A percentile compares a stretch with the other conserved stretches of the same genome.
These are phyloP conservation scores for Leucoraja erinaceus DNA, from an alignment of 2,113 vertebrate species.

Conservation along the genomic window DNA sequence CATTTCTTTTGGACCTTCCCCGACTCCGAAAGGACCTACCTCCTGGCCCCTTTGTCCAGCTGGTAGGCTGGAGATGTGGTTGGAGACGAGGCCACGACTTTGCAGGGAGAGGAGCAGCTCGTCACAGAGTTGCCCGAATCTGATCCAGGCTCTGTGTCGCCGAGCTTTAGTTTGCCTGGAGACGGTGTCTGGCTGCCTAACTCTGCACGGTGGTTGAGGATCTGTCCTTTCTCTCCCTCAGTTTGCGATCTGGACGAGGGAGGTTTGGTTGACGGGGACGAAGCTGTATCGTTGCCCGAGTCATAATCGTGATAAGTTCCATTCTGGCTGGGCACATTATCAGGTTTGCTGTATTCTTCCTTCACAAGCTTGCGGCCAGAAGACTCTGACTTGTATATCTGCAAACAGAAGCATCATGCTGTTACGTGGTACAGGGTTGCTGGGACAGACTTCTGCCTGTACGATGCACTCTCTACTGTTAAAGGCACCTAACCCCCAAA, in stretches of 20 bases:
- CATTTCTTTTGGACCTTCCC: neutral
- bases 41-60: slow-evolving; percentile 47
- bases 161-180: slow-evolving; percentile 63
- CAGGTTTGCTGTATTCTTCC: slow-evolving; percentile 58
- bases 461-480: slow-evolving; percentile 69
- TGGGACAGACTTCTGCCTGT: slow-evolving; percentile 57
- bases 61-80: slow-evolving; percentile 51
- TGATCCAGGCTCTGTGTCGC: slow-evolving; percentile 72
- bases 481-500: slow-evolving; percentile 55
- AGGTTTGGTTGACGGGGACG: slow-evolving; percentile 81
- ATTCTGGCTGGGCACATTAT: slow-evolving; percentile 55
- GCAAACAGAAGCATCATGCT: slow-evolving; percentile 71
- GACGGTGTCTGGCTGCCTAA: slow-evolving; percentile 53
- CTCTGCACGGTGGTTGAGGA: slow-evolving; percentile 47
- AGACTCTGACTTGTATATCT: slow-evolving; percentile 74
- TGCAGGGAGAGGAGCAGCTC: slow-evolving; percentile 82
- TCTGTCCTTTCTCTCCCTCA: slow-evolving; percentile 58
- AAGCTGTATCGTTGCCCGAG: slow-evolving; percentile 93
- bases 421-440: slow-evolving; percentile 46
- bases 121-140: slow-evolving; percentile 95
- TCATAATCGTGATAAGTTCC: slow-evolving; percentile 80
- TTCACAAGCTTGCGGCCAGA: slow-evolving; percentile 67
- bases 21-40: slow-evolving; percentile 47
- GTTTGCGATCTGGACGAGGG: slow-evolving; percentile 66
- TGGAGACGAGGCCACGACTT: slow-evolving; percentile 58